Evolutionary conservation across 2,888 invertebrate species (phyloP).

Genomic region (Diplolepis rosae): DNA sequence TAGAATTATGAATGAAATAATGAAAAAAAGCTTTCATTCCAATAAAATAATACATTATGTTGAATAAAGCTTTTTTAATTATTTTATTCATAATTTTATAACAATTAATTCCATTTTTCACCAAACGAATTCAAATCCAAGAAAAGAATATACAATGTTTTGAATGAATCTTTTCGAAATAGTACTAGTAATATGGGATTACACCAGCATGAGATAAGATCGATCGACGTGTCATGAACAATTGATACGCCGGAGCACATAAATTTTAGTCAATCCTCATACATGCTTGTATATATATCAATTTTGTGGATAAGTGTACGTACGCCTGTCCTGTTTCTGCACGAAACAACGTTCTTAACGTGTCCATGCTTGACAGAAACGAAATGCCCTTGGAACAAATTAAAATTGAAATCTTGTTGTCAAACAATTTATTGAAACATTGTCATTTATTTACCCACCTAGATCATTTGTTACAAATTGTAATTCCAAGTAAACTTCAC

Average conservation of each 20-base stretch:
- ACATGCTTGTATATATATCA: background rate
- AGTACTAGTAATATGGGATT: background rate
- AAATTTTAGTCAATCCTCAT: background rate
- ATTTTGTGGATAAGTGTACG: background rate
- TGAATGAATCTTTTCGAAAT: too few relatives aligned
- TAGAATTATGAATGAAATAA: too few relatives aligned
- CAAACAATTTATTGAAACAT: background rate
- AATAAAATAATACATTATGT: too few relatives aligned
- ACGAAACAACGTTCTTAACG: background rate
- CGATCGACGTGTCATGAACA: constrained; percentile 6
- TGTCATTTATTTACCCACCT: background rate
- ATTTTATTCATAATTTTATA: too few relatives aligned
- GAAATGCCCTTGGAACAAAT: background rate
- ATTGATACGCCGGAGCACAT: background rate
- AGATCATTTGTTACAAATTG: too few relatives aligned
- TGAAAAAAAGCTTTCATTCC: too few relatives aligned
- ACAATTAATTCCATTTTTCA: too few relatives aligned
- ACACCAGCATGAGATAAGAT: constrained; percentile 3
- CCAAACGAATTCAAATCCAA: too few relatives aligned
- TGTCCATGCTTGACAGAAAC: background rate
- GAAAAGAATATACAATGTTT: too few relatives aligned
- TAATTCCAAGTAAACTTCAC: too few relatives aligned
- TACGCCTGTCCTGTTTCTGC: background rate
- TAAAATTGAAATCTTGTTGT: background rate
- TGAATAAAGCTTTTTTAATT: too few relatives aligned